Base-by-base conservation (phyloP, 2,888 invertebrate genomes). In the Drosophila limbata region DNA sequence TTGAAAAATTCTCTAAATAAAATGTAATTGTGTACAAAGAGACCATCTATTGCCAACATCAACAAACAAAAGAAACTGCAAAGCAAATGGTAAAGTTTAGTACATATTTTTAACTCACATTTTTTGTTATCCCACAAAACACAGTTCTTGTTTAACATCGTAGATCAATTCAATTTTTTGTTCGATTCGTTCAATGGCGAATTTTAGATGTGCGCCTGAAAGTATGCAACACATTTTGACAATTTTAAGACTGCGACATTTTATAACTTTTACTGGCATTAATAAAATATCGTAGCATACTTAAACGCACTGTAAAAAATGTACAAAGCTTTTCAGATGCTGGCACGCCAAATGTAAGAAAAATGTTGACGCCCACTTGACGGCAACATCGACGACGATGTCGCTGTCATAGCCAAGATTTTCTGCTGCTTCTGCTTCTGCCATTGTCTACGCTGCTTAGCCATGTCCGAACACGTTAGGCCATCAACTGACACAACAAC, bases 391-490 rank as follows among this genome's bases (percentile, higher is more conserved):
- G 19, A 52, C 28, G 83, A 77, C 62, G 63, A 44, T 61, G 47
- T 10, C 47, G 60, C 35, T 60, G 60, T 53, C 53, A 31, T 45
- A 42, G 56, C 39, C 42, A 37, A 37, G 17, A 10, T 56, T 56
- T 47, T 28, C 57, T 42, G 33, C 40, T 37, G 47, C 39, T 47
- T 25, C 53, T 47, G 35, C 52, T 17, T 2, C 13, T 67, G 50
- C 40, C 25, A 55, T 48, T 65, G 61, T 50, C 63, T 40, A 51
- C 45, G 45, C 45, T 50, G 42, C 71, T 77, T 83, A 69, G 81
- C 65, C 70, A 80, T 85, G 84, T 83, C 88, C 75, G 73, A 84
- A 78, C 86, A 83, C 86, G 81, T 83, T 86, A 80, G 78, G 62
- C 79, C 84, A 69, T 77, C 81, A 66, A 51, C 69, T 63, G 79